Conservation (phyloP, 2,113 vertebrate species). For the Helogale parvula region DNA sequence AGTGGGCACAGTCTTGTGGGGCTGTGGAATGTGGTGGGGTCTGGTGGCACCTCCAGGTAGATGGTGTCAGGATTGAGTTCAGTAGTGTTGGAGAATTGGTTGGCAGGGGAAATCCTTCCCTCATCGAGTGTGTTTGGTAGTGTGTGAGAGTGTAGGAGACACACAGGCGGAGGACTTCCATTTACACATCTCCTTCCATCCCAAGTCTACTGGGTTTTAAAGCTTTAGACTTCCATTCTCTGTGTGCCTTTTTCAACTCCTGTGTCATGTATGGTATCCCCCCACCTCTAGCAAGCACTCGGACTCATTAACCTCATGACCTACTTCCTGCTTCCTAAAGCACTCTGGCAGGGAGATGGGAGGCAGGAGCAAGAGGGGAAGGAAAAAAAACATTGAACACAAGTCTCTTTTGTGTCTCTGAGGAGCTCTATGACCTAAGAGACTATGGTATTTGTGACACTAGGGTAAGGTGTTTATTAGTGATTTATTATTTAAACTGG, state of each 20-base stretch:
- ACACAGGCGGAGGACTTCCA: background rate
- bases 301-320: background rate
- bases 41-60: background rate
- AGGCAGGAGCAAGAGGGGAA: background rate
- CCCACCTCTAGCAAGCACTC: background rate
- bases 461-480: background rate
- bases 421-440: background rate
- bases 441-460: background rate
- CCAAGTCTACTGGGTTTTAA: background rate
- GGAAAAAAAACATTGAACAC: background rate
- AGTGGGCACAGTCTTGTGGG: background rate
- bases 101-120: background rate
- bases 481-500: constrained; percentile 5
- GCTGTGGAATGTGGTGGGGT: background rate
- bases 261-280: background rate
- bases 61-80: background rate
- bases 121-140: background rate
- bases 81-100: background rate
- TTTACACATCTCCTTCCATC: background rate
- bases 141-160: background rate
- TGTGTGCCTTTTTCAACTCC: background rate
- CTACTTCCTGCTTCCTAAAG: background rate
- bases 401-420: background rate
- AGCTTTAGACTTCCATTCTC: background rate
- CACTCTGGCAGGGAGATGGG: background rate